Evolutionary conservation across 2,797 vertebrate genomes (phyloP).

Genomic region (Euthynnus affinis): DNA sequence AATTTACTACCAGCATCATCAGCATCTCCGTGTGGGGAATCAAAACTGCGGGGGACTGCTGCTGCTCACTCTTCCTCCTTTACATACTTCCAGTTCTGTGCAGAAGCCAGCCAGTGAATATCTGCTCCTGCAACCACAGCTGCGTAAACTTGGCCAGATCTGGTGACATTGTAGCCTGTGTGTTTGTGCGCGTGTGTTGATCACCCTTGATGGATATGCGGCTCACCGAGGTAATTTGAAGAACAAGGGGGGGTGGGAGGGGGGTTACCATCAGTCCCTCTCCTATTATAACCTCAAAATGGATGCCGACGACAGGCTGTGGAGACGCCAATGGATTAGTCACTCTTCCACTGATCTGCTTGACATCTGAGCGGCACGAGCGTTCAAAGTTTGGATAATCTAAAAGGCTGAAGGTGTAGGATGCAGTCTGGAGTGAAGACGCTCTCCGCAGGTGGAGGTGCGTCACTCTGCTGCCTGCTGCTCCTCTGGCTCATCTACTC

Average conservation of each 20-base stretch:
- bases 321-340: slow-evolving; percentile 79
- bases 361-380: slow-evolving; percentile 65
- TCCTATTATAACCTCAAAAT: slow-evolving; percentile 79
- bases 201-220: slow-evolving; percentile 69
- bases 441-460: slow-evolving; percentile 89
- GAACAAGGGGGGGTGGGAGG: slow-evolving; percentile 32
- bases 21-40: slow-evolving; percentile 47
- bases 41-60: slow-evolving; percentile 51
- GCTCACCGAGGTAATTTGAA: slow-evolving; percentile 72
- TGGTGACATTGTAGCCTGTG: slow-evolving; percentile 57
- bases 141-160: slow-evolving; percentile 77
- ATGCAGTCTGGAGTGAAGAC: slow-evolving; percentile 90
- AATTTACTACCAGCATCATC: slow-evolving; percentile 56
- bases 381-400: slow-evolving; percentile 78
- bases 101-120: slow-evolving; percentile 37
- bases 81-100: slow-evolving; percentile 37
- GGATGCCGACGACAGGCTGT: slow-evolving; percentile 81
- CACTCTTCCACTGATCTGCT: slow-evolving; percentile 59
- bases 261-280: slow-evolving; percentile 72
- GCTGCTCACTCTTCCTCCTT: slow-evolving; percentile 40
- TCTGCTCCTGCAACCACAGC: slow-evolving; percentile 48
- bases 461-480: slow-evolving; percentile 90
- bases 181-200: slow-evolving; percentile 9
- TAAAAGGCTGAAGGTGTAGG: slow-evolving; percentile 68
- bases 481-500: slow-evolving; percentile 90